Evolutionary conservation across 2,888 invertebrate genomes (phyloP).

Genomic region (Tetragonula carbonaria): DNA sequence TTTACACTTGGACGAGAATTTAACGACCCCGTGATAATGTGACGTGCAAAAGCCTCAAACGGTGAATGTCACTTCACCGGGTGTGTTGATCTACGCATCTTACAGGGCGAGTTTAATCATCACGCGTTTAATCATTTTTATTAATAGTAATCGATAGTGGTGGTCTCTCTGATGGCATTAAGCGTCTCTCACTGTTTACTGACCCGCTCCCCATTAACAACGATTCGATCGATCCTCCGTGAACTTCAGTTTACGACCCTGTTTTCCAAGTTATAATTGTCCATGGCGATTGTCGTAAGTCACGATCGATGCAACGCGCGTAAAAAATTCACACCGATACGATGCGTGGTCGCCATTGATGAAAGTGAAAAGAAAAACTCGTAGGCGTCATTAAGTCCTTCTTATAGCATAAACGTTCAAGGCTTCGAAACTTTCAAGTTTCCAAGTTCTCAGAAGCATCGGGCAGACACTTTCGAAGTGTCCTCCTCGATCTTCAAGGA

Average conservation of each 20-base stretch:
- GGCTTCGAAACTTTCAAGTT: not conserved
- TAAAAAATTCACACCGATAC: not conserved
- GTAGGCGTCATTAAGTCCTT: not conserved
- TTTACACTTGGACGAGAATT: slow-evolving; percentile 28
- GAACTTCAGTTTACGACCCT: slow-evolving; percentile 30
- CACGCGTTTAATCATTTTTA: slow-evolving; percentile 14
- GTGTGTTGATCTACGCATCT: slow-evolving; percentile 5
- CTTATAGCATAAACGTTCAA: too few species aligned
- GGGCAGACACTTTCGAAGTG: not conserved
- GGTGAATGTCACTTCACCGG: slow-evolving; percentile 30
- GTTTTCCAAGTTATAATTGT: slow-evolving; percentile 11
- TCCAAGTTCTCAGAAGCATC: not conserved
- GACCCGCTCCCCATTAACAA: slow-evolving; percentile 36
- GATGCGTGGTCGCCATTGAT: slow-evolving; percentile 7
- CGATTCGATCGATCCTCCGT: slow-evolving; percentile 25
- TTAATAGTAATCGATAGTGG: slow-evolving; percentile 33
- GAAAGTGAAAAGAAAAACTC: not conserved
- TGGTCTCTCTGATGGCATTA: slow-evolving; percentile 4
- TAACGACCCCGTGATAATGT: slow-evolving; percentile 46
- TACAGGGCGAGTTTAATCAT: slow-evolving; percentile 19
- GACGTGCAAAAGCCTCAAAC: slow-evolving; percentile 20
- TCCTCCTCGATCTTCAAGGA: not conserved
- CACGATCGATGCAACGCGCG: not conserved
- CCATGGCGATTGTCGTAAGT: not conserved
- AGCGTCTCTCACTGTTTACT: slow-evolving; percentile 13